Evolutionary conservation across 2,113 vertebrate genomes (phyloP).

Genomic region (Myrmecophaga tridactyla): DNA sequence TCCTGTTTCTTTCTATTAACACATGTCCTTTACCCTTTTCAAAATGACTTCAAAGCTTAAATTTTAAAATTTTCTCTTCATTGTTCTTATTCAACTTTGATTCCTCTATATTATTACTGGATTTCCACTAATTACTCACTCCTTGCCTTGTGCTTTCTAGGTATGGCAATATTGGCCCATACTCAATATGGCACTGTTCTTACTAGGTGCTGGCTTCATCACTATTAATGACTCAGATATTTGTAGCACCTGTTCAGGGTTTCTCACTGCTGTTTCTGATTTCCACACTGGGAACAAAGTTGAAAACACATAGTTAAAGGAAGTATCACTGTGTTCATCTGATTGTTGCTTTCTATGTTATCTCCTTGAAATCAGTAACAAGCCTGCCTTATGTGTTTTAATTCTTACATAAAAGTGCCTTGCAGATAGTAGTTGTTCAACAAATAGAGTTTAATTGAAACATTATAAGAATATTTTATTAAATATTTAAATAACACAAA

Average conservation of each 20-base stretch:
- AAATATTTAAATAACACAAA: neutral
- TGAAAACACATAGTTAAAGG: neutral
- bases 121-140: too few relatives aligned
- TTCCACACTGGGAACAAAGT: neutral
- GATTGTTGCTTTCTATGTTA: conserved; percentile 12
- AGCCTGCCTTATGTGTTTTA: neutral
- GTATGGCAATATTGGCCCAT: neutral
- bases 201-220: neutral
- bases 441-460: conserved; percentile 37
- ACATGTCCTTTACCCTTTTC: neutral
- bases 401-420: neutral
- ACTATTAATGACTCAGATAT: neutral
- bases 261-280: neutral
- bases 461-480: conserved; percentile 13
- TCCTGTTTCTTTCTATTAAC: neutral
- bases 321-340: neutral
- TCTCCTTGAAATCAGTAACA: neutral
- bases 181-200: neutral
- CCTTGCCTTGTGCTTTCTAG: neutral
- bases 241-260: neutral
- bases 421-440: neutral
- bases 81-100: neutral
- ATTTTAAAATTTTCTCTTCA: neutral
- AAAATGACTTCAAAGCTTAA: neutral
- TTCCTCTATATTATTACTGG: conserved; percentile 21